Percentiles rank a stretch among this genome's conserved stretches.
These are phyloP conservation scores for Chloromyia formosa DNA, from an alignment of 2,888 invertebrate genomes.

Conservation along the genomic window DNA sequence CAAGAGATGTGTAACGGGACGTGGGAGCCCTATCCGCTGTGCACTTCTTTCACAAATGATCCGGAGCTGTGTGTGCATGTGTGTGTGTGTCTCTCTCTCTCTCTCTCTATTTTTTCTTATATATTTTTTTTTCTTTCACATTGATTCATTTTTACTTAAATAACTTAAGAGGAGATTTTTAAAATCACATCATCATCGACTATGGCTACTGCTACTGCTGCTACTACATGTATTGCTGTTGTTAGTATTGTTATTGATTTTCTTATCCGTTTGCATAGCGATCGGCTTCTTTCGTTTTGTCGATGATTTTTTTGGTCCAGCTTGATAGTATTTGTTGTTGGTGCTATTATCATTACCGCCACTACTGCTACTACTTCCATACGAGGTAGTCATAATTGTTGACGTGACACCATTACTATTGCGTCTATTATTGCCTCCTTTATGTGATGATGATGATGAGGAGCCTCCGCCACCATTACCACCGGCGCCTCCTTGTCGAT, in stretches of 20 bases:
- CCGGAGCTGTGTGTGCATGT: too few relatives aligned
- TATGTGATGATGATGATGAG: background rate
- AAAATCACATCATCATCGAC: conserved; percentile 45
- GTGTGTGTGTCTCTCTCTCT: too few relatives aligned
- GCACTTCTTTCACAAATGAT: too few relatives aligned
- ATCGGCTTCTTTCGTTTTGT: conserved; percentile 50
- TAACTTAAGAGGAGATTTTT: conserved; percentile 40
- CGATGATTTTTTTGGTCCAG: conserved; percentile 50
- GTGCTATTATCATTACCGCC: conserved; percentile 53
- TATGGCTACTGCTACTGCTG: conserved; percentile 41
- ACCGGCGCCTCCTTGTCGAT: background rate
- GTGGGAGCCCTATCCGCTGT: too few relatives aligned
- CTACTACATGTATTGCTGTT: conserved; percentile 38
- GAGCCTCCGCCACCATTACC: too few relatives aligned
- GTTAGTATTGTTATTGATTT: conserved; percentile 44
- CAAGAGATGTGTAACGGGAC: too few relatives aligned
- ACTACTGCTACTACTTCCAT: conserved; percentile 52
- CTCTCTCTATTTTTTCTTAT: too few relatives aligned
- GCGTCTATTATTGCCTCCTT: conserved; percentile 36
- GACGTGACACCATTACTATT: conserved; percentile 46
- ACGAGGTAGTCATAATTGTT: conserved; percentile 57
- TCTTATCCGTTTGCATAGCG: conserved; percentile 49
- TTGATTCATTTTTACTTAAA: conserved; percentile 33
- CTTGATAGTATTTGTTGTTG: conserved; percentile 46
- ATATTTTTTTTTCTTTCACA: background rate